Base-by-base conservation (phyloP, 2,113 vertebrate genomes). In the Spheniscus mendiculus region DNA sequence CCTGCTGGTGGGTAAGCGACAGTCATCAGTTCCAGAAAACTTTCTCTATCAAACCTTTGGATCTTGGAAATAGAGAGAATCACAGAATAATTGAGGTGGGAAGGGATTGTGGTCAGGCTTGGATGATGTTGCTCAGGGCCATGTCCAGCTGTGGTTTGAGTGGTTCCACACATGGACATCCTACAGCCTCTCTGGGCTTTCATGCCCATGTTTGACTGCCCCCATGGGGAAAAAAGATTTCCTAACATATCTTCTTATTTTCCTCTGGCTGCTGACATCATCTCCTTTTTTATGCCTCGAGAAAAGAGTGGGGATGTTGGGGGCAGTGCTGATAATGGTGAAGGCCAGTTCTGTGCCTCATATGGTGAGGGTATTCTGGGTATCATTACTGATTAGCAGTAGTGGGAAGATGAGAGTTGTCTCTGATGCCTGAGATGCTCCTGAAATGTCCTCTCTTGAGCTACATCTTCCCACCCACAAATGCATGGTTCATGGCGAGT, bases 151-250 rank as follows among this genome's bases (percentile, higher is more conserved):
- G 79, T 34, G 11, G 10, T 47, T 6, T 47, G 73, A 72, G 5
- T n/a, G 40, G 29, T n/a, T 72, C 45, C 42, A 67, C n/a, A 15
- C 6, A 26, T 38, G 15, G 30, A 72, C 3, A 61, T 55, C 47
- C 52, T 47, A 30, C 15, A 83, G 36, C 29, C 49, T n/a, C 30
- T 52, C 49, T 63, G 40, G 29, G 44, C 10, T 81, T n/a, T 84
- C n/a, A 25, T 3, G 5, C 19, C 50, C 12, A 8, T 5, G 10
- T 56, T n/a, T 82, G 32, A 67, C 16, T 1, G 7, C 3, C 3
- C 9, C 8, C 29, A 10, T 0, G 8, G 36, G 8, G 18, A 59
- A 52, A 38, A 49, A 45, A 45, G 18, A 22, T 50, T 74, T 86
- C 45, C 61, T 36, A 25, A 45, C 1, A 7, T 11, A 32, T 32